A percentile compares a stretch with the other conserved stretches of the same genome.
Conservation (phyloP, 1,140 invertebrate genomes). For the Hyposmocoma kahamanoa region DNA sequence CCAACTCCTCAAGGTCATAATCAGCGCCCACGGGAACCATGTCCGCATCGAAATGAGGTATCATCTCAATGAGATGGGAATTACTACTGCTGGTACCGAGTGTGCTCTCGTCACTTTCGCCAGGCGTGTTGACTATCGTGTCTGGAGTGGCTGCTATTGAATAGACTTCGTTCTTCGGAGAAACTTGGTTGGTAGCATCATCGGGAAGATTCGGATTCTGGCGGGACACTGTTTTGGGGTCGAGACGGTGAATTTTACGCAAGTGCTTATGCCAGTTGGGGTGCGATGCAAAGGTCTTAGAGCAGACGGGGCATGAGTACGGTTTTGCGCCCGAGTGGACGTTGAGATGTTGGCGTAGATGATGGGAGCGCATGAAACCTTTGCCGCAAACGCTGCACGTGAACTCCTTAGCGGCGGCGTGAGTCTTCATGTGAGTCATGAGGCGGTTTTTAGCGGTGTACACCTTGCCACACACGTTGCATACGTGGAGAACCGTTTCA, state of each 20-base stretch:
- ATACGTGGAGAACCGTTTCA: constrained; percentile 44
- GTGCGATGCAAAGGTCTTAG: constrained; percentile 42
- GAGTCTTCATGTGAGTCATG: constrained; percentile 42
- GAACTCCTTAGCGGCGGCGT: constrained; percentile 30
- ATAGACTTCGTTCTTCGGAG: no score
- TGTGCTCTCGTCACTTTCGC: no score
- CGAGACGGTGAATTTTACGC: constrained; percentile 38
- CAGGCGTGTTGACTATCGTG: no score
- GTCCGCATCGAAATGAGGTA: background rate
- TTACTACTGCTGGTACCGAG: no score
- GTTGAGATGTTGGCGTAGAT: constrained; percentile 46
- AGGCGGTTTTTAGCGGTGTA: constrained; percentile 40
- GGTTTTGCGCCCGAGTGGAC: constrained; percentile 39
- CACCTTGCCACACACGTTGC: constrained; percentile 51
- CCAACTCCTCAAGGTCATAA: background rate
- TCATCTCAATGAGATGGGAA: no score
- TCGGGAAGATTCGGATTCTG: no score
- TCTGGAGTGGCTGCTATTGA: no score
- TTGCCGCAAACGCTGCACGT: constrained; percentile 47
- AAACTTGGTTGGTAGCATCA: no score
- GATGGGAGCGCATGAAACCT: constrained; percentile 31
- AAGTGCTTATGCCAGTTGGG: constrained; percentile 52
- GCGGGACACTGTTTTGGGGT: constrained; percentile 18
- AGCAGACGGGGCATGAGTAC: constrained; percentile 42
- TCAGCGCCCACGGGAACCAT: background rate